A percentile compares a stretch with the other conserved stretches of the same genome.
phyloP scores from a whole-genome alignment of 2,888 invertebrate genomes.

The Hyles lineata region DNA sequence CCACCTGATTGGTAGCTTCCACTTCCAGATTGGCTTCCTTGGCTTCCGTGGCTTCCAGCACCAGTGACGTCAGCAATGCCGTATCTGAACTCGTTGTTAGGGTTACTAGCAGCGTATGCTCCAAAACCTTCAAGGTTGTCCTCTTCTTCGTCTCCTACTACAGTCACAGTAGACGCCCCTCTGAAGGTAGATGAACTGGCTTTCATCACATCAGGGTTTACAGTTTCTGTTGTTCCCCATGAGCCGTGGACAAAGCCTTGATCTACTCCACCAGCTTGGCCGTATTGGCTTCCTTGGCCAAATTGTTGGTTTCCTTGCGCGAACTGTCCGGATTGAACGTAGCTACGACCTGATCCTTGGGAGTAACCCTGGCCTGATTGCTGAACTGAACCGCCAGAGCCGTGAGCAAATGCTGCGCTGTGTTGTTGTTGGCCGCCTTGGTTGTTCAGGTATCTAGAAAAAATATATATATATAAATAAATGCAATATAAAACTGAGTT shows the following conservation, averaged over 20 bases:
- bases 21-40: slow-evolving; percentile 43
- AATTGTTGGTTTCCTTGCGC: slow-evolving; percentile 36
- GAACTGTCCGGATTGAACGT: slow-evolving; percentile 30
- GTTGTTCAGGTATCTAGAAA: slow-evolving; percentile 58
- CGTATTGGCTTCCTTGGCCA: slow-evolving; percentile 37
- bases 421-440: slow-evolving; percentile 47
- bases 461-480: background rate
- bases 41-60: slow-evolving; percentile 41
- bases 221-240: slow-evolving; percentile 79
- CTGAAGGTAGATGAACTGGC: slow-evolving; percentile 70
- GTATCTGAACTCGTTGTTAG: slow-evolving; percentile 74
- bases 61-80: slow-evolving; percentile 72
- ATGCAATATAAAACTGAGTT: no score
- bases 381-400: slow-evolving; percentile 30
- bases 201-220: slow-evolving; percentile 75
- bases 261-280: slow-evolving; percentile 40
- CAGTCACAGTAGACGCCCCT: slow-evolving; percentile 64
- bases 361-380: slow-evolving; percentile 37
- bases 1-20: slow-evolving; percentile 46
- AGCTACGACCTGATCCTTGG: slow-evolving; percentile 34
- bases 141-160: slow-evolving; percentile 74
- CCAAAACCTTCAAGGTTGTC: slow-evolving; percentile 72
- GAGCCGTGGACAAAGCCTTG: slow-evolving; percentile 72
- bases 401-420: slow-evolving; percentile 40
- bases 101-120: slow-evolving; percentile 67